These are phyloP conservation scores for Drosophila antonietae DNA, from an alignment of 2,888 invertebrate species.

Conservation along the genomic window DNA sequence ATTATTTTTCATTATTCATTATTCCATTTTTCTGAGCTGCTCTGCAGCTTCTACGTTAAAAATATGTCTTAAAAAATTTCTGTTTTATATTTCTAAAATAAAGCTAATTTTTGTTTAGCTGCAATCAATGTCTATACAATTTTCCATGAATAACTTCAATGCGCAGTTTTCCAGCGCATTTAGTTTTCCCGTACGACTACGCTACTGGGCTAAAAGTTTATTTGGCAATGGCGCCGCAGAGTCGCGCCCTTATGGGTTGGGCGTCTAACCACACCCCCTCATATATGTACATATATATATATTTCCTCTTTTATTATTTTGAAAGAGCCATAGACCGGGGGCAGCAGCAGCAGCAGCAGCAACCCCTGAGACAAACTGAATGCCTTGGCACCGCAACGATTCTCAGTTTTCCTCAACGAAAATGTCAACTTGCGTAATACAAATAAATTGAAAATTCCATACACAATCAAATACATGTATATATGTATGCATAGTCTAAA, in stretches of 20 bases:
- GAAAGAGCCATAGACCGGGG: constrained; percentile 38
- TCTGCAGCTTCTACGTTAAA: too few species aligned
- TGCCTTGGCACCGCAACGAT: constrained; percentile 23
- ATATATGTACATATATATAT: not conserved
- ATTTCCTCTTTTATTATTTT: not conserved
- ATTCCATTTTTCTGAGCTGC: too few species aligned
- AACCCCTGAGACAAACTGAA: constrained; percentile 51
- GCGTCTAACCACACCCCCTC: constrained; percentile 75
- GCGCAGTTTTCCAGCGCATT: not conserved
- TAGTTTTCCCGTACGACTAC: constrained; percentile 20
- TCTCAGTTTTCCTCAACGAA: constrained; percentile 25
- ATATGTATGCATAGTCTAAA: constrained; percentile 9
- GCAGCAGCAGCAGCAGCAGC: constrained; percentile 22
- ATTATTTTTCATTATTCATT: too few species aligned
- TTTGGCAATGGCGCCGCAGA: constrained; percentile 70
- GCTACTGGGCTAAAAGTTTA: constrained; percentile 57
- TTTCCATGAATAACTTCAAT: not conserved
- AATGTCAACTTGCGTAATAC: constrained; percentile 49
- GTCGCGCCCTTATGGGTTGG: constrained; percentile 50
- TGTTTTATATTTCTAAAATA: too few species aligned
- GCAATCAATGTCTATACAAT: not conserved
- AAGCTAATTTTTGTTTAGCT: not conserved
- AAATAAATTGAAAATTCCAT: constrained; percentile 75
- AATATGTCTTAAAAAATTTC: too few species aligned
- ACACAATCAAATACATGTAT: constrained; percentile 47